Evolutionary conservation across 1,140 invertebrate genomes (phyloP).

Genomic region (Dreissena polymorpha): DNA sequence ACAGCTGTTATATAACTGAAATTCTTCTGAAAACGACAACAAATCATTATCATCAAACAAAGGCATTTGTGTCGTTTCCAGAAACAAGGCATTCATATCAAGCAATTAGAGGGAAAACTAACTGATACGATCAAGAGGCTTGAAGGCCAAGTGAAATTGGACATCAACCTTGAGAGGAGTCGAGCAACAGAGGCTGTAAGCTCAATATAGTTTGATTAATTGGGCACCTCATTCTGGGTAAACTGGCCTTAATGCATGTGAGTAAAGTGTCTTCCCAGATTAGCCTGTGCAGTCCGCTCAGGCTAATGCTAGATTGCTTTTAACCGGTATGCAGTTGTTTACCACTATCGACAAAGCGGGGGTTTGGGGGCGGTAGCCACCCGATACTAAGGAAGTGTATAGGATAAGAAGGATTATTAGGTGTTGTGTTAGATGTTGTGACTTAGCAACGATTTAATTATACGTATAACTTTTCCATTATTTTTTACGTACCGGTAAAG

Average conservation of each 20-base stretch:
- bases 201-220: slow-evolving; percentile 29
- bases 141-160: slow-evolving; percentile 75
- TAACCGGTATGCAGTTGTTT: neutral
- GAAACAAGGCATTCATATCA: slow-evolving; percentile 75
- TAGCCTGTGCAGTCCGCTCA: neutral
- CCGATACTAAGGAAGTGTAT: too few relatives aligned
- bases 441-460: too few relatives aligned
- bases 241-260: neutral
- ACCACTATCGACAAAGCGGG: too few relatives aligned
- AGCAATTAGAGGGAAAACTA: slow-evolving; percentile 67
- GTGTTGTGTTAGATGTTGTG: too few relatives aligned
- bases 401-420: too few relatives aligned
- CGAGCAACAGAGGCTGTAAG: slow-evolving; percentile 77
- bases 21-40: too few relatives aligned
- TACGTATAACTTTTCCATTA: too few relatives aligned
- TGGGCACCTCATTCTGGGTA: too few relatives aligned
- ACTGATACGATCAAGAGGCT: slow-evolving; percentile 76
- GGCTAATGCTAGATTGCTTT: neutral
- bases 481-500: too few relatives aligned
- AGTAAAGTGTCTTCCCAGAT: neutral
- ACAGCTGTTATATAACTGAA: too few relatives aligned
- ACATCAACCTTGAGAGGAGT: slow-evolving; percentile 78
- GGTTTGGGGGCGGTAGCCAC: too few relatives aligned
- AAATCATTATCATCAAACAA: too few relatives aligned
- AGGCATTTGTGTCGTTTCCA: slow-evolving; percentile 49